Evolutionary conservation across 92 coral and sea anemone genomes (phyloP).

Genomic region (Epizoanthus illoricatus): DNA sequence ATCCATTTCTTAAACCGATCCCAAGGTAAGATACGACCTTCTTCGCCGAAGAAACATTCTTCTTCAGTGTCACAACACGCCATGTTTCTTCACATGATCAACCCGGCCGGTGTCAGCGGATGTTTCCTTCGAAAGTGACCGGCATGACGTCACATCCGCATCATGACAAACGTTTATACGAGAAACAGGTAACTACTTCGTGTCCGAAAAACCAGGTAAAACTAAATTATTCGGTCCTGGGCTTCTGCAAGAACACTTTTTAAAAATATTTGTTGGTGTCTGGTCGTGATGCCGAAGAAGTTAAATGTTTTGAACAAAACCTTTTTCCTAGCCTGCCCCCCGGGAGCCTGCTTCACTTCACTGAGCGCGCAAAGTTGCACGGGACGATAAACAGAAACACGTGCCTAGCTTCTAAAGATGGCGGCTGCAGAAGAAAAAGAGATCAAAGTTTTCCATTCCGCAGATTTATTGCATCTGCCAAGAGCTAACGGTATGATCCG

Average conservation of each 20-base stretch:
- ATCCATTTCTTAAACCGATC: conserved; percentile 98
- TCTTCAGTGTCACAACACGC: conserved; percentile 75
- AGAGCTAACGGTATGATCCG: conserved; percentile 49
- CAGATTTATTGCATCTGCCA: conserved; percentile 66
- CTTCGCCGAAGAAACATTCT: conserved; percentile 55
- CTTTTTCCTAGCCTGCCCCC: too few relatives aligned
- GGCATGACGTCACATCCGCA: conserved; percentile 61
- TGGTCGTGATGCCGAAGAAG: not conserved
- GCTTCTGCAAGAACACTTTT: too few relatives aligned
- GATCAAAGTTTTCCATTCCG: conserved; percentile 44
- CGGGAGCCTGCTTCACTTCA: not conserved
- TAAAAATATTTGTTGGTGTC: not conserved
- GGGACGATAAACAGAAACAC: conserved; percentile 60
- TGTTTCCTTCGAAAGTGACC: not conserved
- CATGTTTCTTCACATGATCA: conserved; percentile 53
- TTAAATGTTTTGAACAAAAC: not conserved
- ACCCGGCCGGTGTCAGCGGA: conserved; percentile 47
- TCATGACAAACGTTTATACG: not conserved
- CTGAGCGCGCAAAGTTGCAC: conserved; percentile 35
- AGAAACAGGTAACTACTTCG: too few relatives aligned
- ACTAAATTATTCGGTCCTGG: not conserved
- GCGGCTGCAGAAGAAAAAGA: conserved; percentile 59
- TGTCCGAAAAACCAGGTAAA: not conserved
- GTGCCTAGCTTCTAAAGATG: conserved; percentile 67
- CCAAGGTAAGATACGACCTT: conserved; percentile 84